Base-by-base conservation (phyloP, 2,113 vertebrate species). In the Phylloscopus trochilus region DNA sequence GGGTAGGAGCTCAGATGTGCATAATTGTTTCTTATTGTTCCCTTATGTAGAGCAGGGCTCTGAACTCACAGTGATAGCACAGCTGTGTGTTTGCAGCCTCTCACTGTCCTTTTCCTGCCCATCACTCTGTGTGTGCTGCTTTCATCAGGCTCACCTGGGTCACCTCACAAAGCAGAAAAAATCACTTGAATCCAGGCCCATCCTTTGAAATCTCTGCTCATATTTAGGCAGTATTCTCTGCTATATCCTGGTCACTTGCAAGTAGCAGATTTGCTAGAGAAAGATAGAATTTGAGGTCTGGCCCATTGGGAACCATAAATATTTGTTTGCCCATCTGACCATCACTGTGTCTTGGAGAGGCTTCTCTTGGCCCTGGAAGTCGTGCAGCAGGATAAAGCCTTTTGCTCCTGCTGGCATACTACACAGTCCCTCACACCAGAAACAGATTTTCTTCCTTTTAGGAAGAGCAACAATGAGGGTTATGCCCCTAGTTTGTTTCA, bases 1-100 rank as follows among this genome's bases (percentile, higher is more conserved):
- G 56, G 41, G 49, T 69, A 86, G 56, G 43, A 88, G 17, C n/a
- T 75, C 84, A 95, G 87, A 94, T 94, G 83, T 95, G 70, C 15
- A 3, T 84, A 87, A 93, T 74, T 76, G 53, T 51, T 95, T 80
- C 35, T 75, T 63, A 83, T 69, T 89, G 76, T 76, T 89, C 23
- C 53, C 76, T 46, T 79, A 55, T 69, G 81, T 56, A 39, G 49
- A 68, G 35, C 3, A 2, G 10, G 43, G 53, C 58, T 85, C 62
- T 85, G 75, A 90, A 46, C 47, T 69, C 53, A 11, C n/a, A 64
- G 75, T 1, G 6, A 20, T 77, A 31, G 52, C 22, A 10, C 41
- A 23, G 43, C 53, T 62, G 33, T 33, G 31, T 33, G 51, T 86
- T 80, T 70, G 53, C 52, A 64, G 49, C 10, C 37, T 67, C 83